These are phyloP conservation scores for Stenoptilia bipunctidactyla DNA, from an alignment of 2,888 invertebrate genomes.

Conservation along the genomic window DNA sequence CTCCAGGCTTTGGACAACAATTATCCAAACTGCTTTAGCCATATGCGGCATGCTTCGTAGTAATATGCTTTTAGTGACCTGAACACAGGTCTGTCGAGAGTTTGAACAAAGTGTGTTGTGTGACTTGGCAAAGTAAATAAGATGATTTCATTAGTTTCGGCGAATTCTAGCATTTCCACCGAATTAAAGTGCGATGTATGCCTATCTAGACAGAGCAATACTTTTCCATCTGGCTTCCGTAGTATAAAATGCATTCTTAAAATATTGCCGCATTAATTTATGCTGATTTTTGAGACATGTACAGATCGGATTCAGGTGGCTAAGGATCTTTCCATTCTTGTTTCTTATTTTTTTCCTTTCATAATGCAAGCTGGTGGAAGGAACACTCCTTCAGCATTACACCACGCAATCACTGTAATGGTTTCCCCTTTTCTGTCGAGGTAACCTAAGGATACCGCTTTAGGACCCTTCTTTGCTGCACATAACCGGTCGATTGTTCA, in stretches of 20 bases:
- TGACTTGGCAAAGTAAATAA: slow-evolving; percentile 13
- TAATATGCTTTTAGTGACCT: slow-evolving; percentile 1
- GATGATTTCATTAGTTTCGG: slow-evolving; percentile 13
- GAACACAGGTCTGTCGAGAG: neutral
- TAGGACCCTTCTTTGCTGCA: no score
- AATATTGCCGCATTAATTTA: slow-evolving; percentile 16
- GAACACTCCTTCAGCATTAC: slow-evolving; percentile 23
- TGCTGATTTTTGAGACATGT: slow-evolving; percentile 15
- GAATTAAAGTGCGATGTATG: slow-evolving; percentile 15
- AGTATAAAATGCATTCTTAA: slow-evolving; percentile 14
- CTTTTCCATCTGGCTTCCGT: slow-evolving; percentile 9
- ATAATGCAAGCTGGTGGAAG: slow-evolving; percentile 22
- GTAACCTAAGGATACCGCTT: slow-evolving; percentile 11
- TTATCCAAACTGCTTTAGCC: no score
- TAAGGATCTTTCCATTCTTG: slow-evolving; percentile 11
- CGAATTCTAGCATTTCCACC: slow-evolving; percentile 14
- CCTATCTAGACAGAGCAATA: slow-evolving; percentile 14
- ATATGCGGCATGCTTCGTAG: no score
- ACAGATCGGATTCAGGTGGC: slow-evolving; percentile 13
- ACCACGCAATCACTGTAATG: slow-evolving; percentile 21
- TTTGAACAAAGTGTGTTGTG: slow-evolving; percentile 6
- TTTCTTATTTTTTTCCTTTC: slow-evolving; percentile 14
- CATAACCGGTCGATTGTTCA: slow-evolving; percentile 20
- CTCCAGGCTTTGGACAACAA: no score
- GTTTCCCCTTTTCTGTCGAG: slow-evolving; percentile 22